Evolutionary conservation across 2,888 invertebrate genomes (phyloP), one percentile per base, ranked within the genome.

Genomic region (Epistrophe eligans): DNA sequence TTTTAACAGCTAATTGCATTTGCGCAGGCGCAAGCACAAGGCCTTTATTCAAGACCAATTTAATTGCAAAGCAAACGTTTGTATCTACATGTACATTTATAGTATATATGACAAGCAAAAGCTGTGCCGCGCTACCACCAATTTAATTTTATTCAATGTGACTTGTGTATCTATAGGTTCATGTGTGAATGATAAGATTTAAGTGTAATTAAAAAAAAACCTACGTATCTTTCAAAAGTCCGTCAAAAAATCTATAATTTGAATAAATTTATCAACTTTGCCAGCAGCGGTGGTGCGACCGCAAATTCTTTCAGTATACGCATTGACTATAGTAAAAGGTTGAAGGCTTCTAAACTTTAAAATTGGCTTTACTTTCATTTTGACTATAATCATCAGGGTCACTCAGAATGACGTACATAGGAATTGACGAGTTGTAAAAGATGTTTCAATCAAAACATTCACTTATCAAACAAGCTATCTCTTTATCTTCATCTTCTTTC

Each of bases 1-100:
- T 71, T 67, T 83, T 79, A 72, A 48, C 50, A 64, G 62, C 87
- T 87, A 87, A 87, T 87, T 87, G 83, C 76, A 40, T 60, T 71
- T 38, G 70, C 10, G 52, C 52, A 70, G 62, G 62, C 38, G 13
- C 35, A 40, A 11, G 9, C 8, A 11, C 8, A 11, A 3, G 28
- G 62, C 52, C 24, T 28, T 32, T 32, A 32, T 58, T 17, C 11
- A 13, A 40, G 17, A 15, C 10, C 28, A 45, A 32, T n/a, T 43
- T 57, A 55, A 80, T 77, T 64, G 57, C 58, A 32, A 17, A 15
- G 10, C 66, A 43, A 19, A 24, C 15, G n/a, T 57, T 19, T 64
- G 52, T 71, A 17, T 13, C 35, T 55, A 35, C 13, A 9, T 35
- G 32, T 32, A 5, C 5, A 6, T n/a, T n/a, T n/a, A n/a, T n/a